These are phyloP conservation scores for Drosophila pseudoananassae DNA, from an alignment of 1,140 invertebrate species.

Conservation along the genomic window DNA sequence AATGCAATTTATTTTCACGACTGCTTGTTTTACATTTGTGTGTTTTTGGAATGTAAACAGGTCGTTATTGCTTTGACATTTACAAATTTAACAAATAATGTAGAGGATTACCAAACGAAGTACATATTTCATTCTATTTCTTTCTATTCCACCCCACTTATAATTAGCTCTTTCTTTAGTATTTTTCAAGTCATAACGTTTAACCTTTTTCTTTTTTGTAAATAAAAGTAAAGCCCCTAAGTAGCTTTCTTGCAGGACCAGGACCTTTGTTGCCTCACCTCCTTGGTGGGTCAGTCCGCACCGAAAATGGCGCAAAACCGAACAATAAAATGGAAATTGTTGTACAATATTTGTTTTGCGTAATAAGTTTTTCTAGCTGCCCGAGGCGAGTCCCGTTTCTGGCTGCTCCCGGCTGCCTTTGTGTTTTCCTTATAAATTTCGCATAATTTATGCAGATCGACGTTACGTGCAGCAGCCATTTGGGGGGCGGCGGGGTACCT, in stretches of 20 bases:
- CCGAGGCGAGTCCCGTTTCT: constrained; percentile 20
- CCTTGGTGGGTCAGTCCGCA: not conserved
- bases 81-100: too few relatives aligned
- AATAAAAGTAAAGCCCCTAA: constrained; percentile 11
- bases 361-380: constrained; percentile 71
- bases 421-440: constrained; percentile 77
- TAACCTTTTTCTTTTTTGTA: constrained; percentile 2
- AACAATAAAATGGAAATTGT: constrained; percentile 64
- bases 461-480: constrained; percentile 73
- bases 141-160: too few relatives aligned
- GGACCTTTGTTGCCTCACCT: constrained; percentile 8
- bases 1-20: constrained; percentile 39
- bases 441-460: constrained; percentile 82
- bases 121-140: too few relatives aligned
- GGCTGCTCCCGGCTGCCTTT: constrained; percentile 25
- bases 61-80: constrained; percentile 9
- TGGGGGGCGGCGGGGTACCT: not conserved
- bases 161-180: too few relatives aligned
- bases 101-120: too few relatives aligned
- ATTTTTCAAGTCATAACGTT: not conserved
- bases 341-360: constrained; percentile 74
- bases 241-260: constrained; percentile 21
- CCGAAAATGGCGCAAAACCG: constrained; percentile 14
- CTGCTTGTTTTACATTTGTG: constrained; percentile 41
- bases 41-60: constrained; percentile 23